Percentiles rank a stretch among this genome's conserved stretches.
Evolutionary conservation across 2,888 invertebrate species (phyloP).

Genomic region (Caenorhabditis doughertyi): DNA sequence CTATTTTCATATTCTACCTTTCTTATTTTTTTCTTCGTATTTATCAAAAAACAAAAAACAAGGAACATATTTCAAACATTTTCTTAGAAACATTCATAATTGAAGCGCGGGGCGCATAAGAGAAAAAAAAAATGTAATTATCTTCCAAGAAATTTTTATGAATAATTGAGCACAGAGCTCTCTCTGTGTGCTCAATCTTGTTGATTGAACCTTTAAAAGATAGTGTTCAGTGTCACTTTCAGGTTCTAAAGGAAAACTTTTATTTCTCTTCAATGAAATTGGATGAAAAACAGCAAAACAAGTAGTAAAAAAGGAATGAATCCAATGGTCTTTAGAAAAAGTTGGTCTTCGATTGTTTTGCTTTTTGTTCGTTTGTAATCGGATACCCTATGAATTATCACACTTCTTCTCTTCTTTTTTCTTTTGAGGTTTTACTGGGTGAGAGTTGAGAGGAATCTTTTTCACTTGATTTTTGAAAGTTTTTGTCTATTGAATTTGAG

Average conservation of each 20-base stretch:
- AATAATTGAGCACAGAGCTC: not conserved
- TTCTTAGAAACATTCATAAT: constrained; percentile 8
- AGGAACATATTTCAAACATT: not conserved
- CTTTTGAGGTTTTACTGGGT: not conserved
- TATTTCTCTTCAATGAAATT: not conserved
- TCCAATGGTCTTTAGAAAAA: constrained; percentile 21
- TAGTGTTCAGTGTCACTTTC: constrained; percentile 36
- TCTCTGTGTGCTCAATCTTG: not conserved
- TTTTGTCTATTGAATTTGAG: not conserved
- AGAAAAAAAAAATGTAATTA: not conserved
- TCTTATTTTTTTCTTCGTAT: not conserved
- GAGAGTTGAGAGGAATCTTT: too few species aligned
- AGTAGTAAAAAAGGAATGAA: constrained; percentile 18
- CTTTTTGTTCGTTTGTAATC: constrained; percentile 4
- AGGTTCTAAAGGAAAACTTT: constrained; percentile 1
- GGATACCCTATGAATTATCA: constrained; percentile 43
- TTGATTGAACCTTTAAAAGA: constrained; percentile 10
- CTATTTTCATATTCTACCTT: not conserved
- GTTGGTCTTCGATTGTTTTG: constrained; percentile 34
- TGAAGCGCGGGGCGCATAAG: not conserved
- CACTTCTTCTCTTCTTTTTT: constrained; percentile 10
- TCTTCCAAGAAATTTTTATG: not conserved
- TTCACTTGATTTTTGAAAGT: not conserved
- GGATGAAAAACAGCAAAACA: constrained; percentile 15
- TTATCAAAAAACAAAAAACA: not conserved